Percentiles rank a stretch among this genome's conserved stretches.
Evolutionary conservation across 2,888 invertebrate genomes (phyloP).

Genomic region (Tetramorium bicarinatum): DNA sequence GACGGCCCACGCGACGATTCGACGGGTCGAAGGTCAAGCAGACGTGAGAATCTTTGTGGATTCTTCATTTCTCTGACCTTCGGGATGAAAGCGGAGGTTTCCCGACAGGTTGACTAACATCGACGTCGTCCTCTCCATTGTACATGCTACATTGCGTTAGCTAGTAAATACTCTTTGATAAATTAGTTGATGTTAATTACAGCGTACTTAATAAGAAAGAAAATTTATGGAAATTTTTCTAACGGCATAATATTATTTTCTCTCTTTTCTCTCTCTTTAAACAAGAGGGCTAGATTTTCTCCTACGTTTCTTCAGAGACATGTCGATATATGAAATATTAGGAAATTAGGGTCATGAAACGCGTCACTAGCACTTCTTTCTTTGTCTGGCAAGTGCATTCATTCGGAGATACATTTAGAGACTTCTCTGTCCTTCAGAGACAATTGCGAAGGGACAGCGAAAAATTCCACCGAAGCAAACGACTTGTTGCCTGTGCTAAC

Average conservation of each 20-base stretch:
- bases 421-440: neutral
- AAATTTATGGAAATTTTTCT: neutral
- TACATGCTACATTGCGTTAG: neutral
- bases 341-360: neutral
- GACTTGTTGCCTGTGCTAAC: slow-evolving; percentile 70
- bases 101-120: slow-evolving; percentile 48
- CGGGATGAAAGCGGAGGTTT: slow-evolving; percentile 68
- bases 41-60: slow-evolving; percentile 82
- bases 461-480: slow-evolving; percentile 14
- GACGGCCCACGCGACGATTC: slow-evolving; percentile 83
- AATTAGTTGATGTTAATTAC: neutral
- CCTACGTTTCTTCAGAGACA: neutral
- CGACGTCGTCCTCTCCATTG: slow-evolving; percentile 1
- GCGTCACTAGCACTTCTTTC: neutral
- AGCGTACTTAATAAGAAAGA: neutral
- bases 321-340: neutral
- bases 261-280: neutral
- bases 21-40: slow-evolving; percentile 83
- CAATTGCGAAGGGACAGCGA: slow-evolving; percentile 6
- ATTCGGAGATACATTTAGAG: neutral
- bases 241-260: neutral
- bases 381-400: neutral
- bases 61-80: slow-evolving; percentile 76
- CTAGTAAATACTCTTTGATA: neutral
- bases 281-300: neutral